phyloP scores from a whole-genome alignment of 37 sponge, comb jelly and placozoan species.

The Halichondria panicea region DNA sequence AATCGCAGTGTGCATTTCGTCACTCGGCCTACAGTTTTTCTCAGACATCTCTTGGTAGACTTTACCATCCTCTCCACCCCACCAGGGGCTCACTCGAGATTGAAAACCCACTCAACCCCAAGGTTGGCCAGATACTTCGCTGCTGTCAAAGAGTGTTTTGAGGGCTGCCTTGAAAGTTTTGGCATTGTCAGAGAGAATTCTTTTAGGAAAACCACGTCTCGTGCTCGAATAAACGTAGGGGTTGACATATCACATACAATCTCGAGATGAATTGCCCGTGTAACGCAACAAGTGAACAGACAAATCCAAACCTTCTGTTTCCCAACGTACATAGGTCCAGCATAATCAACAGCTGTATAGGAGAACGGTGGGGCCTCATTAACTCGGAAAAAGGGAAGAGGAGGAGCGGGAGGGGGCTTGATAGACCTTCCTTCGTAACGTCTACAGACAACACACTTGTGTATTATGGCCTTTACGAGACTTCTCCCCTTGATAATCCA shows the following conservation, averaged over 20 bases:
- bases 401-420: conserved; percentile 11
- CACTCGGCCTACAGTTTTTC: conserved; percentile 43
- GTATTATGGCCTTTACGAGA: conserved; percentile 5
- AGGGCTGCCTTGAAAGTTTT: conserved; percentile 40
- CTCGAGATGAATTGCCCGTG: conserved; percentile 36
- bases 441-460: conserved; percentile 1
- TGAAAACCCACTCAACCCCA: conserved; percentile 48
- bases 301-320: conserved; percentile 31
- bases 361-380: not conserved
- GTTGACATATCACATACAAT: conserved; percentile 16
- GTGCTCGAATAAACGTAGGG: conserved; percentile 21
- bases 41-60: conserved; percentile 33
- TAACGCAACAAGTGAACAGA: conserved; percentile 46
- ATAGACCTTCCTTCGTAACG: conserved; percentile 1
- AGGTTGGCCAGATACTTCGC: conserved; percentile 12
- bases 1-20: conserved; percentile 23
- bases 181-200: conserved; percentile 37
- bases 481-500: conserved; percentile 24
- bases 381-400: not conserved
- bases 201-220: conserved; percentile 38
- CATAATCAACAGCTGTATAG: conserved; percentile 13
- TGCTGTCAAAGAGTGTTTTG: conserved; percentile 9
- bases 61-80: conserved; percentile 28
- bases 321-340: conserved; percentile 4
- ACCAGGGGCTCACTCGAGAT: conserved; percentile 35